These are phyloP conservation scores for Spheniscus humboldti DNA, from an alignment of 2,797 vertebrate genomes.

Conservation along the genomic window DNA sequence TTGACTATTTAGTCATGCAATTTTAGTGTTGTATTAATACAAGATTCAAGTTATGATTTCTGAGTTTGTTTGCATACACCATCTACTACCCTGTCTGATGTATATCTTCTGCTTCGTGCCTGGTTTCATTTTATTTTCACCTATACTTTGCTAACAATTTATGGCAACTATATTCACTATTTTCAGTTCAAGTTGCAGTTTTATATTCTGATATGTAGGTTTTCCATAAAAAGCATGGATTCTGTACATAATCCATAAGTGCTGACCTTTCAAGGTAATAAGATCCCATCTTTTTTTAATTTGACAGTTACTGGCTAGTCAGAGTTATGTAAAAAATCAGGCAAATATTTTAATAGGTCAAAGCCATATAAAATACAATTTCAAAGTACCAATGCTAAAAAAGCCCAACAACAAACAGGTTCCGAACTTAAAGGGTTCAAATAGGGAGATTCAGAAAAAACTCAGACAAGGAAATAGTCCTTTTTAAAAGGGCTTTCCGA, in stretches of 20 bases:
- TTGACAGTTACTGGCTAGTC: neutral
- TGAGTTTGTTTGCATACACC: neutral
- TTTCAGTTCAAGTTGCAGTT: neutral
- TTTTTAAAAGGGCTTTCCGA: neutral
- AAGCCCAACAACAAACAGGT: neutral
- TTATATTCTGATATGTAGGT: accelerated
- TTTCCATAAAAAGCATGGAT: neutral
- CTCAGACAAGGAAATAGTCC: neutral
- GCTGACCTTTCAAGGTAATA: neutral
- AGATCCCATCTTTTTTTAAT: neutral
- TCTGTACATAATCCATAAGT: neutral
- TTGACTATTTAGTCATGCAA: neutral
- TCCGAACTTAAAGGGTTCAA: neutral
- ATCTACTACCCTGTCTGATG: neutral
- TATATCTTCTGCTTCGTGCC: neutral
- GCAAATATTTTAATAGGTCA: neutral
- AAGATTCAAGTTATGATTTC: neutral
- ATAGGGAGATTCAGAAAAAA: neutral
- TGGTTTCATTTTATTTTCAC: neutral
- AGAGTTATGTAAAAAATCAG: neutral
- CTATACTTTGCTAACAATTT: neutral
- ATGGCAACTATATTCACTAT: neutral
- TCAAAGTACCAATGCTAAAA: neutral
- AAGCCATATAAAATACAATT: neutral
- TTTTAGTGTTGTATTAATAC: neutral